phyloP scores from a whole-genome alignment of 2,797 vertebrate species.

The Eulemur mongoz region DNA sequence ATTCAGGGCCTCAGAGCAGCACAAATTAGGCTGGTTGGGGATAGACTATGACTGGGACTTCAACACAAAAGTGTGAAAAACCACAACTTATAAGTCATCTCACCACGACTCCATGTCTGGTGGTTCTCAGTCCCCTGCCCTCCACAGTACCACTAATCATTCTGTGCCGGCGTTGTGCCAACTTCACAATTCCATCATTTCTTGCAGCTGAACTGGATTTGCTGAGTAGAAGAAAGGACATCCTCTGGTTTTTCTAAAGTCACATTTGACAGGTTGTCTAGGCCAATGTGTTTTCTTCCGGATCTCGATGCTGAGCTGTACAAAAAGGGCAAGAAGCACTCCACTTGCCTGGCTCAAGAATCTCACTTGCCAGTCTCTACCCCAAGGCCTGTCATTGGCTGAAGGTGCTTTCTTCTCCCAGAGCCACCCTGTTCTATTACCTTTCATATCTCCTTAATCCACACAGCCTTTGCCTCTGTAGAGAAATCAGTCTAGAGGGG shows the following conservation, averaged over 20 bases:
- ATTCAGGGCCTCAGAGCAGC: neutral
- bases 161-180: neutral
- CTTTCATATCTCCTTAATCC: neutral
- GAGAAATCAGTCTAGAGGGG: neutral
- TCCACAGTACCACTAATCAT: neutral
- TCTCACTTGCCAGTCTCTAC: neutral
- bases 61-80: neutral
- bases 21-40: neutral
- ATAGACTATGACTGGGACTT: neutral
- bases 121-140: neutral
- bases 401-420: neutral
- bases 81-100: neutral
- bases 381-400: neutral
- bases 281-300: neutral
- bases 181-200: neutral
- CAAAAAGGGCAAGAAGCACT: neutral
- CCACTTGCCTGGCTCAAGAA: neutral
- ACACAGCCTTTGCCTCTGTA: neutral
- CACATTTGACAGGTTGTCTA: neutral
- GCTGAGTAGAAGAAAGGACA: neutral
- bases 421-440: neutral
- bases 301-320: neutral
- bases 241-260: neutral
- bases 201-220: neutral
- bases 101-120: neutral